A percentile compares a stretch with the other conserved stretches of the same genome.
Evolutionary conservation across 1,140 invertebrate genomes (phyloP).

Genomic region (Papilio aristodemus): DNA sequence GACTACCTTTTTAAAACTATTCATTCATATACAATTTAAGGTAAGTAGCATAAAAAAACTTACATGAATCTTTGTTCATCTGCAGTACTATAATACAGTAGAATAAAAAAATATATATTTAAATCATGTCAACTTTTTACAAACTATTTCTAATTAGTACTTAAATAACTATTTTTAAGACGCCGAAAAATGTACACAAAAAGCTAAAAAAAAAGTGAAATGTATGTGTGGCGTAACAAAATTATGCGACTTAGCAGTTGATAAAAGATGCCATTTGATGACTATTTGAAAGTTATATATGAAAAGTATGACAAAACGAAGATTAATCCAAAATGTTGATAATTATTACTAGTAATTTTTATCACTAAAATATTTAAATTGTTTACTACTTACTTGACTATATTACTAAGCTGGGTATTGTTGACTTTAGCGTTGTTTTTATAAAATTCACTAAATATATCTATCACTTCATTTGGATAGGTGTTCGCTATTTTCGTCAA

Average conservation of each 20-base stretch:
- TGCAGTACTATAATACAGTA: conserved; percentile 30
- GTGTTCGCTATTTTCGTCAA: conserved; percentile 72
- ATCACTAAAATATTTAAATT: not conserved
- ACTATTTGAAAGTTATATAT: not conserved
- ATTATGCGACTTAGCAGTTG: not conserved
- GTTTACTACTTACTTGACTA: conserved; percentile 71
- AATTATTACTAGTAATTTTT: not conserved
- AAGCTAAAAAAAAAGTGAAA: not conserved
- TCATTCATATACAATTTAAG: too few species aligned
- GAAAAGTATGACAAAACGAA: not conserved
- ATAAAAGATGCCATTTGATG: not conserved
- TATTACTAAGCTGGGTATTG: conserved; percentile 66
- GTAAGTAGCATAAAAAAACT: conserved; percentile 25
- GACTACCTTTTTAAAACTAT: too few species aligned
- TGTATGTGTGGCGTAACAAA: not conserved
- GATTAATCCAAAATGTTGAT: not conserved
- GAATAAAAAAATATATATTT: conserved; percentile 4
- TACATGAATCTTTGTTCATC: conserved; percentile 35
- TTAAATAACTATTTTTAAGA: too few species aligned
- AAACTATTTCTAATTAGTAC: not conserved
- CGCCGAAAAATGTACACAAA: too few species aligned
- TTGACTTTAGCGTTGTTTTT: conserved; percentile 66
- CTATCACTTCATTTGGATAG: conserved; percentile 75
- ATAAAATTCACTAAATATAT: conserved; percentile 73
- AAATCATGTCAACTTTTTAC: not conserved